Base-by-base conservation (phyloP, 2,797 vertebrate species). In the Malacoctenus gilli region DNA sequence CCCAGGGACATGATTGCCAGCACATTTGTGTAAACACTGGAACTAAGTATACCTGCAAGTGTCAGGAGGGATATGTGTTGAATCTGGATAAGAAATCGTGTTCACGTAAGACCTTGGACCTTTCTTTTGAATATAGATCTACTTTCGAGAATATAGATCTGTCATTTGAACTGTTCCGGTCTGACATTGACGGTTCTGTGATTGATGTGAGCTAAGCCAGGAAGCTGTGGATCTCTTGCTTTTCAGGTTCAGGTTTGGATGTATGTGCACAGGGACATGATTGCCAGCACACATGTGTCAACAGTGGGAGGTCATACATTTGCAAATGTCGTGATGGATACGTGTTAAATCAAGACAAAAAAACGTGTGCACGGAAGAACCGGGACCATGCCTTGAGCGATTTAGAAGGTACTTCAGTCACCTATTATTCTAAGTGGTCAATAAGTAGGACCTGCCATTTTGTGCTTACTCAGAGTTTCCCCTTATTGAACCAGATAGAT, bases 241-340 rank as follows among this genome's bases (percentile, higher is more conserved):
- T 71, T 59, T 23, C 73, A 92, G 89, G 68, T 55, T 28, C 25
- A 28, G 25, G 25, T 28, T 28, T 28, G 9, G 82, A 89, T 55
- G 0, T 46, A 41, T 94, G 93, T 41, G 77, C 64, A 1, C 66
- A 76, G 0, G 84, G 82, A 57, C 90, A 93, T 0, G 75, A 89
- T 16, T 94, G 93, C 9, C 84, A 93, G 49, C 92, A 93, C 18
- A 38, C 90, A 42, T 94, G 92, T 4, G 57, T 90, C 62, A 85
- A 50, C 1, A 77, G 25, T 3, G 62, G 37, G 3, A 85, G 81
- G 7, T 85, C 64, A n/a, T 87, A 85, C 5, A 58, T 72, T 41
- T 94, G 93, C 3, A 82, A 70, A 57, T 94, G 93, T 85, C 75
- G 60, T 1, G 69, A 49, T 18, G 92, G 90, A 43, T 92, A 88